Evolutionary conservation across 2,888 invertebrate species (phyloP), one percentile per base, ranked within the genome.

Genomic region (Agrypnus murinus): DNA sequence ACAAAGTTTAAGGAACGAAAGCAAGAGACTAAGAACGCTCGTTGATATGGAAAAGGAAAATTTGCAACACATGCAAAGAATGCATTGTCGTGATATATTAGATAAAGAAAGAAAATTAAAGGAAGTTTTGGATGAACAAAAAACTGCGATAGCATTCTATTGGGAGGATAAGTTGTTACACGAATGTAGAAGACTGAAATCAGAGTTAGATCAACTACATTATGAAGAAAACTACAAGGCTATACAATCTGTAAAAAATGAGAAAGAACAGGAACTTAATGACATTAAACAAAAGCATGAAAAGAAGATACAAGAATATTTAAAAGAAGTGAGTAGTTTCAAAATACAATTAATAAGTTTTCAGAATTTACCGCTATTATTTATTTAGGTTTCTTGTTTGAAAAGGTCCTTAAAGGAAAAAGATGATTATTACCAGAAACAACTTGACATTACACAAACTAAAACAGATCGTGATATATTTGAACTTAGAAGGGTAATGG

Each of bases 381-480:
- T 15, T 57, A 1, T 40, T 12, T 0, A 94, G 93, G 89, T 93
- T 75, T 88, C 90, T 65, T 88, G 88, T 74, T 83, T 94, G 5
- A 92, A 92, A 84, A 88, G 89, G 74, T 87, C 88, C n/a, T 81
- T 93, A 32, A 86, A 89, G 0, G 89, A 88, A 50, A 93, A 92
- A 79, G 92, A 93, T 71, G 85, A 88, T 0, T 81, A 83, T 69
- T 86, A 86, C 73, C 84, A 85, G 45, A 83, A 82, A 50, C 91
- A 91, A 64, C 84, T 92, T 53, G 86, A 90, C 0, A 88, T 88
- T 55, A 88, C 90, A 0, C 89, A 90, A 82, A 89, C 91, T 69
- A 90, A 89, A 74, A 90, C 92, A 0, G 93, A 93, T 82, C 88
- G 90, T 84, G 91, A 92, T 80, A 86, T 91, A 53, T 85, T 92